Evolutionary conservation across 2,113 vertebrate species (phyloP), one percentile per base, ranked within the genome.

Genomic region (Sapajus apella): DNA sequence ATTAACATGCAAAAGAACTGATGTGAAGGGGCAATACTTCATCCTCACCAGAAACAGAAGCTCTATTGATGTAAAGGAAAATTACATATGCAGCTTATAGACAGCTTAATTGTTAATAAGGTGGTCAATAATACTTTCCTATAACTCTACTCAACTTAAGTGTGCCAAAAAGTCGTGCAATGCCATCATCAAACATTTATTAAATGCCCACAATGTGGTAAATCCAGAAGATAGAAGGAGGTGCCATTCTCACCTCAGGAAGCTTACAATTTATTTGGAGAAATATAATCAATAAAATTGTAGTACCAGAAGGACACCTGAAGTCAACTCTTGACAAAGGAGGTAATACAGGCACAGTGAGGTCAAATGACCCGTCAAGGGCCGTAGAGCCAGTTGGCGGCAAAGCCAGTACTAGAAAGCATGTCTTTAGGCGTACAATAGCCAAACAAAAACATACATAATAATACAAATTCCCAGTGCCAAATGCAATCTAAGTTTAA

Each of bases 1-100:
- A 99, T 98, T 98, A 98, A 98, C 94, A 98, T 97, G 97, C 83
- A 94, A 98, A 98, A 96, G 85, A 98, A 98, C 97, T 98, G 97
- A 97, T 17, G 95, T 97, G 97, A 97, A 98, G 98, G 98, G 98
- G 97, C 85, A 93, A 98, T 98, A 97, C 97, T 98, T 98, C 97
- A 97, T 98, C 97, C 98, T 98, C 0, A 96, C 95, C 93, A 98
- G 97, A 98, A 97, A 91, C 68, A 91, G 97, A 98, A 98, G 93
- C 98, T 98, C 96, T 97, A 98, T 96, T 98, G 98, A 98, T 98
- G 82, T 98, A 98, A 98, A 98, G 96, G 81, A 96, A 97, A 96
- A 97, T 95, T 87, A 87, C 45, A 91, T 90, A 97, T 94, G 94
- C 79, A 75, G 91, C 96, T 96, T 96, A 96, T 81, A 88, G 93